phyloP scores from a whole-genome alignment of 2,888 invertebrate species.

The Cantharis lateralis region DNA sequence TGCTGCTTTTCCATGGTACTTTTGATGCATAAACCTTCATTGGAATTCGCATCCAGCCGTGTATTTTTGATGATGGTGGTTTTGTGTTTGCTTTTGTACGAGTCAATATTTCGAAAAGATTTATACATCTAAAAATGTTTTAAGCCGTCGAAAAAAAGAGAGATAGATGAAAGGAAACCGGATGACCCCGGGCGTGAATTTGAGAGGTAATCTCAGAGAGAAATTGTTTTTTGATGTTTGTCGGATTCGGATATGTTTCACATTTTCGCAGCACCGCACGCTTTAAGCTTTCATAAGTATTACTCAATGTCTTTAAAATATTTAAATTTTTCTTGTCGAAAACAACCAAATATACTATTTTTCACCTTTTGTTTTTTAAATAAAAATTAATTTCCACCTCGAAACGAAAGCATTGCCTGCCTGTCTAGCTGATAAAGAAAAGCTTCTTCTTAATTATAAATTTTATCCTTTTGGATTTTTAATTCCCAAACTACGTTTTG shows the following conservation, averaged over 20 bases:
- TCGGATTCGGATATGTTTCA: conserved; percentile 31
- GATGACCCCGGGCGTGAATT: conserved; percentile 43
- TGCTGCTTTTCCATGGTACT: not conserved
- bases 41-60: conserved; percentile 33
- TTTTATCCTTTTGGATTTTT: not conserved
- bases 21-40: not conserved
- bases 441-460: not conserved
- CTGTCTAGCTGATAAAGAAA: not conserved
- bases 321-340: conserved; percentile 13
- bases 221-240: conserved; percentile 43
- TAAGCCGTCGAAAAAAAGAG: conserved; percentile 36
- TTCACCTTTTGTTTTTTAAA: not conserved
- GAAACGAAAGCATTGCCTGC: not conserved
- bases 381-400: not conserved
- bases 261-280: conserved; percentile 17
- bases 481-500: not conserved
- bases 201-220: conserved; percentile 42
- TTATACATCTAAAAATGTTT: conserved; percentile 40
- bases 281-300: conserved; percentile 22
- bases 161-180: conserved; percentile 33
- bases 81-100: conserved; percentile 10
- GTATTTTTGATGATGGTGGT: conserved; percentile 1
- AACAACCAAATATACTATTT: not conserved
- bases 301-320: conserved; percentile 15
- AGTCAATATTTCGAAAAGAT: conserved; percentile 30